These are phyloP conservation scores for Leptarthrus brevirostris DNA, from an alignment of 2,888 invertebrate genomes.

Conservation along the genomic window DNA sequence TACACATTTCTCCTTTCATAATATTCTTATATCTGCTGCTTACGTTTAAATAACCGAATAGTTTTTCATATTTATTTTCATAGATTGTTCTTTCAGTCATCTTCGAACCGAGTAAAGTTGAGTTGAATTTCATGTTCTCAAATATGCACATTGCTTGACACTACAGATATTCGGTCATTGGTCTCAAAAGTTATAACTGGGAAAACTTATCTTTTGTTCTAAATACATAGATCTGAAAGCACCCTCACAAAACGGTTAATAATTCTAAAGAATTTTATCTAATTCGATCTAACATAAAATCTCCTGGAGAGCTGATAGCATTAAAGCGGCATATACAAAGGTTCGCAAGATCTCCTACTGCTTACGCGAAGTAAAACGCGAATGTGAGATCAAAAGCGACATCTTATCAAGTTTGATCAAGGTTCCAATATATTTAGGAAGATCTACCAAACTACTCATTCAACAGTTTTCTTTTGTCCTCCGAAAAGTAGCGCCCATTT, in stretches of 20 bases:
- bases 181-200: too few species aligned
- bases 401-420: background rate
- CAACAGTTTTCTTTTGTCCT: background rate
- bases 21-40: too few species aligned
- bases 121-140: too few species aligned
- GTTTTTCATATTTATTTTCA: too few species aligned
- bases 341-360: background rate
- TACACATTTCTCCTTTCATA: too few species aligned
- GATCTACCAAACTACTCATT: background rate
- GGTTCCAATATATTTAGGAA: background rate
- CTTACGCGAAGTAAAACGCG: background rate
- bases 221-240: background rate
- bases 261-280: background rate
- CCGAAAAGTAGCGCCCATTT: background rate
- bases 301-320: background rate
- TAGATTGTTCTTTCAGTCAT: too few species aligned
- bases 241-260: background rate
- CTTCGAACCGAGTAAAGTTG: too few species aligned
- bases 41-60: too few species aligned
- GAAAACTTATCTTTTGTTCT: too few species aligned
- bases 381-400: background rate
- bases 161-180: too few species aligned
- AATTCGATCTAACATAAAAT: background rate
- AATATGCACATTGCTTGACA: too few species aligned
- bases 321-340: constrained; percentile 15